Evolutionary conservation across 2,113 vertebrate species (phyloP).

Genomic region (Brachyistius frenatus): DNA sequence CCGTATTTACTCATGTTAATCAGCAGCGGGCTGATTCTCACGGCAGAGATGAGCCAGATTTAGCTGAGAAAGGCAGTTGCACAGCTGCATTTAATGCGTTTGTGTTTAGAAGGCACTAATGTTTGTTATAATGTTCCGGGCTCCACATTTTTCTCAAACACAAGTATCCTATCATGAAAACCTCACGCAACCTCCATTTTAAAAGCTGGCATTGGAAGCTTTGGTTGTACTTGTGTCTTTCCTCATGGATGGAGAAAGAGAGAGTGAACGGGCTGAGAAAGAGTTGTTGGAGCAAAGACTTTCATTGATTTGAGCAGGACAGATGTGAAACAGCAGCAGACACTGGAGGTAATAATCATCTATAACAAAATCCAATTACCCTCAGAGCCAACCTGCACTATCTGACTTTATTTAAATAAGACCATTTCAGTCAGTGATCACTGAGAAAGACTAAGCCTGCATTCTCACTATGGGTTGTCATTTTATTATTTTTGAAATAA

Average conservation of each 20-base stretch:
- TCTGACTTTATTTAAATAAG: constrained; percentile 1
- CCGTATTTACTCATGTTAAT: constrained; percentile 14
- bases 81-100: constrained; percentile 17
- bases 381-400: constrained; percentile 8
- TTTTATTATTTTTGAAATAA: constrained; percentile 22
- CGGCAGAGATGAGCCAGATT: constrained; percentile 11
- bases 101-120: constrained; percentile 26
- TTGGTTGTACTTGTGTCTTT: background rate
- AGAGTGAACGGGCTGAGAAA: background rate
- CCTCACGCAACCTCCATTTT: constrained; percentile 3
- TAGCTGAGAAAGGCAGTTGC: background rate
- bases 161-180: constrained; percentile 11
- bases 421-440: background rate
- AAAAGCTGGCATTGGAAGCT: constrained; percentile 1
- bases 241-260: background rate
- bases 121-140: constrained; percentile 26
- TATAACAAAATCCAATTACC: constrained; percentile 19
- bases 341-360: constrained; percentile 33
- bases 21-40: constrained; percentile 8
- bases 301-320: constrained; percentile 23
- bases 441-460: background rate
- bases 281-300: constrained; percentile 7
- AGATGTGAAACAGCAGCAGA: constrained; percentile 21
- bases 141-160: background rate
- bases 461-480: constrained; percentile 3